Conservation (phyloP, 1,140 invertebrate species). For the Magallana gigas region DNA sequence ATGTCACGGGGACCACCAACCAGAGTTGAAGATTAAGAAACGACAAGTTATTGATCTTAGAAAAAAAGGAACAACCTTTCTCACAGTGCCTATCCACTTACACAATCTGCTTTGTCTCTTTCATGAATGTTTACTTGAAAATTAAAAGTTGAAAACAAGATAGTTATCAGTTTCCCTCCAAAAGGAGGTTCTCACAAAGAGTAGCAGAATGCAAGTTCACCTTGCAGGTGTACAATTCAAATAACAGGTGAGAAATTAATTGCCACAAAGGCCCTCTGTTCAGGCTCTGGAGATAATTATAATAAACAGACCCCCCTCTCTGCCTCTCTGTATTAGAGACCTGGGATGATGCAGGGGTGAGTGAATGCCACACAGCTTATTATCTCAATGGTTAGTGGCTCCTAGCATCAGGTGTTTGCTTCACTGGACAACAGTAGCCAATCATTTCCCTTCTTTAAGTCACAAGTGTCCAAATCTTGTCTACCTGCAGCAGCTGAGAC, state of each 20-base stretch:
- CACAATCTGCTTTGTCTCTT: not conserved
- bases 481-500: too few species aligned
- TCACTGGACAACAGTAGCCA: too few species aligned
- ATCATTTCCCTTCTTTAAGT: too few species aligned
- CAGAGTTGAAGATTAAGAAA: too few species aligned
- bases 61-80: too few species aligned
- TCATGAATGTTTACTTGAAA: slow-evolving; percentile 18
- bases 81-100: too few species aligned
- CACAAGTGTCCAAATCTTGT: too few species aligned
- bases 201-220: not conserved
- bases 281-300: slow-evolving; percentile 9
- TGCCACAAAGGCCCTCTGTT: not conserved
- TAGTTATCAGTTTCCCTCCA: not conserved
- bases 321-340: not conserved
- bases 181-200: not conserved
- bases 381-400: not conserved
- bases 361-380: not conserved
- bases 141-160: slow-evolving; percentile 25
- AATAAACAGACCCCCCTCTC: not conserved
- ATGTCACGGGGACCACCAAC: too few species aligned
- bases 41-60: too few species aligned
- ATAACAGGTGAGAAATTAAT: slow-evolving; percentile 22
- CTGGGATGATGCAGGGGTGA: not conserved
- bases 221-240: not conserved
- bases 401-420: too few species aligned